A percentile compares a stretch with the other conserved stretches of the same genome.
These are phyloP conservation scores for Tolypeutes matacus DNA, from an alignment of 2,797 vertebrate species.

Conservation along the genomic window DNA sequence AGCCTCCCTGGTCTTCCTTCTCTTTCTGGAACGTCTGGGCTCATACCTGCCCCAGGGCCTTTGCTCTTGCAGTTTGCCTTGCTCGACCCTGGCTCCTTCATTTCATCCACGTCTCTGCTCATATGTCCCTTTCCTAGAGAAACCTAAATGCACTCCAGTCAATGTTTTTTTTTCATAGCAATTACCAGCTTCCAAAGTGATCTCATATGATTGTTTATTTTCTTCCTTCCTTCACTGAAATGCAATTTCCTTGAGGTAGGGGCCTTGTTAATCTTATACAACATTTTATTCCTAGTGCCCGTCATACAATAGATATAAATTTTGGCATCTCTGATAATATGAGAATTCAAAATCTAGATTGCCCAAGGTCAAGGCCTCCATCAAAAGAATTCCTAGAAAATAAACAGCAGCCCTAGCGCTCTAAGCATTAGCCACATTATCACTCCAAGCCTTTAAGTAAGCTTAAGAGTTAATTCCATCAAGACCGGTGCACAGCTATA, in stretches of 20 bases:
- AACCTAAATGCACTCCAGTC: not conserved
- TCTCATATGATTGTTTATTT: constrained; percentile 37
- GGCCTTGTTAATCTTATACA: constrained; percentile 34
- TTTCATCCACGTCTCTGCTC: not conserved
- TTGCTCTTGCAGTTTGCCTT: not conserved
- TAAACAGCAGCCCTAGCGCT: not conserved
- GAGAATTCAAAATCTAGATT: constrained; percentile 11
- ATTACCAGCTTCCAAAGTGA: not conserved
- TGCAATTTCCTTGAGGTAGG: constrained; percentile 36
- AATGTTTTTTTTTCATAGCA: not conserved
- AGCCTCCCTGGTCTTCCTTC: not conserved
- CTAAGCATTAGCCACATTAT: not conserved
- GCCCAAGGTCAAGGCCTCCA: not conserved
- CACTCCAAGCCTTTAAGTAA: not conserved
- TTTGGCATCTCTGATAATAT: not conserved
- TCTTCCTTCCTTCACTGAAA: not conserved
- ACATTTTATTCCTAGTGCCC: not conserved
- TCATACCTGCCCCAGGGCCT: not conserved
- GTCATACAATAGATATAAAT: not conserved
- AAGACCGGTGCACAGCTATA: not conserved
- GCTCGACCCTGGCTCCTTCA: not conserved
- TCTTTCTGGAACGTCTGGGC: not conserved
- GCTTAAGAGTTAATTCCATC: constrained; percentile 15
- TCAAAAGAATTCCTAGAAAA: constrained; percentile 34
- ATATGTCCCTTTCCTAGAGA: not conserved